A percentile compares a stretch with the other conserved stretches of the same genome.
Evolutionary conservation across 92 coral and sea anemone genomes (phyloP).

Genomic region (Bergia sp.): DNA sequence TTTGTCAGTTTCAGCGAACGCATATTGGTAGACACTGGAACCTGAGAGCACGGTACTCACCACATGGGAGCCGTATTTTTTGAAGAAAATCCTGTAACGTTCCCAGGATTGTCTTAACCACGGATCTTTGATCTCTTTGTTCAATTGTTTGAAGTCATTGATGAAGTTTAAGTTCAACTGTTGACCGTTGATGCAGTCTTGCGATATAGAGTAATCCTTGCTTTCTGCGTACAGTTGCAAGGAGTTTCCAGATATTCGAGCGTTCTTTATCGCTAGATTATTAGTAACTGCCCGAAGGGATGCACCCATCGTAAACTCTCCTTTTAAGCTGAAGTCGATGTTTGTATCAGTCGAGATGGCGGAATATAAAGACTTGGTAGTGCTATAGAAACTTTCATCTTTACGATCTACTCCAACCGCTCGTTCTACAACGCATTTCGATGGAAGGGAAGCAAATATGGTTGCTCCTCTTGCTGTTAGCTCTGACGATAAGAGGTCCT

Average conservation of each 20-base stretch:
- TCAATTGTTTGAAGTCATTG: slow-evolving; percentile 38
- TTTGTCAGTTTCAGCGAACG: slow-evolving; percentile 37
- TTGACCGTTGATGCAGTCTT: slow-evolving; percentile 55
- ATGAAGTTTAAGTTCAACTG: slow-evolving; percentile 20
- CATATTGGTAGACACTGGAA: slow-evolving; percentile 63
- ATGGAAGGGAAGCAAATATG: slow-evolving; percentile 28
- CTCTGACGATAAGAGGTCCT: slow-evolving; percentile 53
- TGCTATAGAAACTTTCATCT: slow-evolving; percentile 34
- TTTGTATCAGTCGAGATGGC: slow-evolving; percentile 50
- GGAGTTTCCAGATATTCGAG: slow-evolving; percentile 37
- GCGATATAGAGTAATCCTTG: slow-evolving; percentile 28
- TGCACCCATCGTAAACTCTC: slow-evolving; percentile 44
- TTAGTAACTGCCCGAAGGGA: slow-evolving; percentile 55
- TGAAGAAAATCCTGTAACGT: slow-evolving; percentile 43
- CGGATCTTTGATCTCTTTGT: slow-evolving; percentile 37
- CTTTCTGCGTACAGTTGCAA: slow-evolving; percentile 41
- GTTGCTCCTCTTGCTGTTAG: slow-evolving; percentile 55
- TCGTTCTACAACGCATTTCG: slow-evolving; percentile 3
- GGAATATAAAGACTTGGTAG: slow-evolving; percentile 51
- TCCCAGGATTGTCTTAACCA: slow-evolving; percentile 45
- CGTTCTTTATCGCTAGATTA: slow-evolving; percentile 39
- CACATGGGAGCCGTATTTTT: slow-evolving; percentile 63
- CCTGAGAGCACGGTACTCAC: slow-evolving; percentile 49
- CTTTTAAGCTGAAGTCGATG: slow-evolving; percentile 31
- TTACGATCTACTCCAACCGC: slow-evolving; percentile 1